These are phyloP conservation scores for Hemaris fuciformis DNA, from an alignment of 2,888 invertebrate genomes.

Conservation along the genomic window DNA sequence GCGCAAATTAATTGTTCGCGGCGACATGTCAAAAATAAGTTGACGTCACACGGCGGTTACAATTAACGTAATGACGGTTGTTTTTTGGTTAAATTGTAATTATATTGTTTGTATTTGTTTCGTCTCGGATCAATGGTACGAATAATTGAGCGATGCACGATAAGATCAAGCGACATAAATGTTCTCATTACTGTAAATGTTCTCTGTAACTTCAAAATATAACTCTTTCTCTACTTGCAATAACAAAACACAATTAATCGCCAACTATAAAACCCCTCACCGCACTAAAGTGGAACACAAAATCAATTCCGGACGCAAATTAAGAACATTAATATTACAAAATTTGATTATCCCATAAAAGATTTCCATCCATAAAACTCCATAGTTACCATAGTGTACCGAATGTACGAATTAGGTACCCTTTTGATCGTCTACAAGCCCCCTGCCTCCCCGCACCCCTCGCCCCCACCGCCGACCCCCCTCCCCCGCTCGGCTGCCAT, in stretches of 20 bases:
- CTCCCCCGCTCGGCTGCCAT: slow-evolving; percentile 65
- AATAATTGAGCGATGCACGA: no score
- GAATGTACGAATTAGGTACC: slow-evolving; percentile 80
- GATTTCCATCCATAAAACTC: slow-evolving; percentile 78
- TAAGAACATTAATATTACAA: slow-evolving; percentile 78
- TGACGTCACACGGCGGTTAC: slow-evolving; percentile 58
- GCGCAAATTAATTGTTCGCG: slow-evolving; percentile 66
- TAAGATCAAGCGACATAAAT: no score
- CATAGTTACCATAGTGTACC: slow-evolving; percentile 75
- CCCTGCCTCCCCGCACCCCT: slow-evolving; percentile 32
- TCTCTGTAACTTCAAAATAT: neutral
- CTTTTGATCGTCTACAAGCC: slow-evolving; percentile 66
- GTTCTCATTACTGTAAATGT: no score
- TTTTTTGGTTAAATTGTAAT: slow-evolving; percentile 45
- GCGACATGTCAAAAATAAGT: slow-evolving; percentile 66
- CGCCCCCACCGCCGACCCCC: slow-evolving; percentile 31
- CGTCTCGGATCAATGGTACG: slow-evolving; percentile 11
- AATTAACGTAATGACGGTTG: slow-evolving; percentile 60
- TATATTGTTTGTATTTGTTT: slow-evolving; percentile 45
- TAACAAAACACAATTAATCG: slow-evolving; percentile 20
- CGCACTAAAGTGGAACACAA: slow-evolving; percentile 25
- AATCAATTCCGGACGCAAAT: slow-evolving; percentile 69
- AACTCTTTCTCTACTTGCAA: neutral
- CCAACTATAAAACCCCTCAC: slow-evolving; percentile 24
- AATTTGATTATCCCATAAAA: slow-evolving; percentile 82